Evolutionary conservation across 2,113 vertebrate genomes (phyloP).

Genomic region (Chionis minor): DNA sequence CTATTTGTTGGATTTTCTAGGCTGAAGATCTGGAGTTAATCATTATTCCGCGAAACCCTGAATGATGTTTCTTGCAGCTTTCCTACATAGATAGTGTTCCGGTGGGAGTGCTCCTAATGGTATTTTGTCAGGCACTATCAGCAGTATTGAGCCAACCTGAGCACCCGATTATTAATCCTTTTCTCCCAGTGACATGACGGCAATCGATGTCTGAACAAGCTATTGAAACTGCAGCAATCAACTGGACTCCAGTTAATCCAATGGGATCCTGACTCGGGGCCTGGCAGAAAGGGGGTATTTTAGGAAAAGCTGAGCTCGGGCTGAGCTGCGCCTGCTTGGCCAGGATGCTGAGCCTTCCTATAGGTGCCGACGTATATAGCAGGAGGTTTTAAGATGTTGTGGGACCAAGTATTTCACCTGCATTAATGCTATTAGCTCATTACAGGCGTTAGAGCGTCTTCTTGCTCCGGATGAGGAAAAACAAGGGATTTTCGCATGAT

Average conservation of each 20-base stretch:
- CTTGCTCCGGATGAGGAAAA: neutral
- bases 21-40: conserved; percentile 68
- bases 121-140: conserved; percentile 77
- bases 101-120: conserved; percentile 66
- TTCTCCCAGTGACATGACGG: conserved; percentile 77
- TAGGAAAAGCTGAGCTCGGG: neutral
- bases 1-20: conserved; percentile 47
- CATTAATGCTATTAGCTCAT: neutral
- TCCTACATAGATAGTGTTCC: conserved; percentile 50
- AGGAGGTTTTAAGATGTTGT: neutral
- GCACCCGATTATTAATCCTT: conserved; percentile 82
- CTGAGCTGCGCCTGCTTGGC: neutral
- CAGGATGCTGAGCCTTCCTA: accelerated
- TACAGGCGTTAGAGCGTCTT: accelerated
- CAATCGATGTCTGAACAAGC: conserved; percentile 80
- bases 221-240: conserved; percentile 78
- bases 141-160: conserved; percentile 79
- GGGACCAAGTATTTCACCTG: accelerated
- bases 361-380: accelerated
- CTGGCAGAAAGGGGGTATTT: neutral
- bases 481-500: neutral
- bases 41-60: conserved; percentile 68
- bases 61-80: conserved; percentile 68
- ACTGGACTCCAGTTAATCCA: conserved; percentile 72
- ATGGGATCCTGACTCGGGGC: conserved; percentile 52